A percentile compares a stretch with the other conserved stretches of the same genome.
Evolutionary conservation across 2,888 invertebrate genomes (phyloP).

Genomic region (Minunthozetes semirufus): DNA sequence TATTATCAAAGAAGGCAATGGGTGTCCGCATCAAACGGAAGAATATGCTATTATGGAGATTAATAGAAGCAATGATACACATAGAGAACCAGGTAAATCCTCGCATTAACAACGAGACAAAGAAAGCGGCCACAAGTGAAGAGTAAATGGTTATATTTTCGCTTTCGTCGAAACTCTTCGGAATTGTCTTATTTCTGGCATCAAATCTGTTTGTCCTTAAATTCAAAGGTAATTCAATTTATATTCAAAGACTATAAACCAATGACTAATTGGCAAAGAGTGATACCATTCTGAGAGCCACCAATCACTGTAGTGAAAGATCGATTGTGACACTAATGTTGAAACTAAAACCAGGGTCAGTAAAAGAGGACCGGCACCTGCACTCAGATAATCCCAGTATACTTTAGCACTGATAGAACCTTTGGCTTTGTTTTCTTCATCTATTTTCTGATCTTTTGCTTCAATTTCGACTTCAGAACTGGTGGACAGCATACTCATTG

Average conservation of each 20-base stretch:
- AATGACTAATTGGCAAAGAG: too few species aligned
- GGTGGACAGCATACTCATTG: background rate
- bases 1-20: conserved; percentile 51
- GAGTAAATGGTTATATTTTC: conserved; percentile 32
- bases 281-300: conserved; percentile 50
- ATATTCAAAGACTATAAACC: conserved; percentile 30
- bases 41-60: conserved; percentile 44
- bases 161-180: background rate
- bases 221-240: background rate
- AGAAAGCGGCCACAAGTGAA: conserved; percentile 34
- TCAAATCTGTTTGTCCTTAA: background rate
- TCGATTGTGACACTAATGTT: conserved; percentile 47
- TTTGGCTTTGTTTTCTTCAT: conserved; percentile 26
- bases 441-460: background rate
- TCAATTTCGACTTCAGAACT: background rate
- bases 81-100: conserved; percentile 39
- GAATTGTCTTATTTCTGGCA: background rate
- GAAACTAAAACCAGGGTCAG: conserved; percentile 52
- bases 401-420: conserved; percentile 41
- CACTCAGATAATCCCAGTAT: conserved; percentile 54
- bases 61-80: conserved; percentile 42
- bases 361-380: conserved; percentile 55
- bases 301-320: conserved; percentile 49
- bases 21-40: conserved; percentile 48
- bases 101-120: conserved; percentile 38